Evolutionary conservation across 2,797 vertebrate species (phyloP).

Genomic region (Varecia variegata): DNA sequence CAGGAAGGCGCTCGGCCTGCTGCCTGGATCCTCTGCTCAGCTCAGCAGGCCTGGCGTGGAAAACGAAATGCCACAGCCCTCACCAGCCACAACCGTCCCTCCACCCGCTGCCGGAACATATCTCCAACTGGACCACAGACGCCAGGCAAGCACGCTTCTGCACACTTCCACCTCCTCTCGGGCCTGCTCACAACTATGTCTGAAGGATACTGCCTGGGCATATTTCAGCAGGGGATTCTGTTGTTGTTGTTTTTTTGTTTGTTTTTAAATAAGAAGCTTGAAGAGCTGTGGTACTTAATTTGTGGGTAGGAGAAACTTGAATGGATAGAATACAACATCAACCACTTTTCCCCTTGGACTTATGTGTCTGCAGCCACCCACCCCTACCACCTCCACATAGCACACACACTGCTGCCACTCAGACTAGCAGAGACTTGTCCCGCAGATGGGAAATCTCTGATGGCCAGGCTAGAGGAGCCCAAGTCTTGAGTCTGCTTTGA

Average conservation of each 20-base stretch:
- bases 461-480: slow-evolving; percentile 70
- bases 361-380: neutral
- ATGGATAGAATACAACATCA: slow-evolving; percentile 61
- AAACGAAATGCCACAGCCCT: slow-evolving; percentile 74
- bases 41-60: slow-evolving; percentile 70
- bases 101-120: slow-evolving; percentile 56
- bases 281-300: slow-evolving; percentile 69
- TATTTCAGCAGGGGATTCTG: neutral
- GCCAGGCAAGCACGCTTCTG: slow-evolving; percentile 40
- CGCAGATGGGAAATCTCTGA: slow-evolving; percentile 59
- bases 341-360: slow-evolving; percentile 30
- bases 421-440: slow-evolving; percentile 73
- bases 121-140: slow-evolving; percentile 56
- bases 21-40: slow-evolving; percentile 73
- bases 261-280: slow-evolving; percentile 63
- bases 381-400: slow-evolving; percentile 7
- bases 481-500: slow-evolving; percentile 76
- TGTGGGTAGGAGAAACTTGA: slow-evolving; percentile 57
- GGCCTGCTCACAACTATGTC: slow-evolving; percentile 13
- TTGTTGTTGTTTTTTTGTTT: slow-evolving; percentile 55
- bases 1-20: slow-evolving; percentile 75
- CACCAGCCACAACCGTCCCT: slow-evolving; percentile 35
- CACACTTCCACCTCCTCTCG: slow-evolving; percentile 62
- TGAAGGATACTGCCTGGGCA: rapidly evolving
- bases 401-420: slow-evolving; percentile 60